A percentile compares a stretch with the other conserved stretches of the same genome.
Conservation (phyloP, 2,797 vertebrate genomes). For the Acanthis flammea region DNA sequence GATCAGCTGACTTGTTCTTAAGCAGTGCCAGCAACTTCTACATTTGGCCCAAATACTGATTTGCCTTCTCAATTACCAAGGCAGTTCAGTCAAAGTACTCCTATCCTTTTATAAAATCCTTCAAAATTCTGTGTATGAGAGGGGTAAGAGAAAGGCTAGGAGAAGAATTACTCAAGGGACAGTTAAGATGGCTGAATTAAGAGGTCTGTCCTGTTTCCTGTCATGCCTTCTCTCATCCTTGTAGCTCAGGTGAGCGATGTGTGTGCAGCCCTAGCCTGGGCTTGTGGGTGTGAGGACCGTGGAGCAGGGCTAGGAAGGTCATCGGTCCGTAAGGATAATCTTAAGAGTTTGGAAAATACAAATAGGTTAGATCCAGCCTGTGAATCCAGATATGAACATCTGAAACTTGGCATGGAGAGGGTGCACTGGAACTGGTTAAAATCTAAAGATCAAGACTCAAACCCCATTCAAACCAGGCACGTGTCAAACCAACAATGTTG, state of each 20-base stretch:
- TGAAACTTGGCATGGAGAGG: not conserved
- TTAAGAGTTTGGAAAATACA: not conserved
- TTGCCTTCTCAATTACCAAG: not conserved
- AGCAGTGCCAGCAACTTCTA: not conserved
- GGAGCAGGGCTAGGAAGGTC: not conserved
- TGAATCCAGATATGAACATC: not conserved
- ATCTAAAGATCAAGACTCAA: not conserved
- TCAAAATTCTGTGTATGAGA: not conserved
- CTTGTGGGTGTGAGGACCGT: fast-evolving
- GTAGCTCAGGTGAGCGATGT: not conserved
- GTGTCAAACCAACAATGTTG: not conserved
- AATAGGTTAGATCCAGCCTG: not conserved
- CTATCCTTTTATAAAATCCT: not conserved
- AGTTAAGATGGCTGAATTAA: not conserved
- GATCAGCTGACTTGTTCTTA: not conserved
- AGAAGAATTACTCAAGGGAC: not conserved
- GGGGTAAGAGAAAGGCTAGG: not conserved
- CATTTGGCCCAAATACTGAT: not conserved
- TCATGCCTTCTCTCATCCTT: not conserved
- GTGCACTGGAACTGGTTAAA: not conserved
- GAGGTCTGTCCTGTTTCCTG: not conserved
- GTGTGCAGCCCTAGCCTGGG: not conserved
- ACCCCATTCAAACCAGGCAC: not conserved
- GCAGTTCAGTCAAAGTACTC: not conserved
- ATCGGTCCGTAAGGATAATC: not conserved